Evolutionary conservation across 1,140 invertebrate genomes (phyloP).

Genomic region (Aphidius ervi): DNA sequence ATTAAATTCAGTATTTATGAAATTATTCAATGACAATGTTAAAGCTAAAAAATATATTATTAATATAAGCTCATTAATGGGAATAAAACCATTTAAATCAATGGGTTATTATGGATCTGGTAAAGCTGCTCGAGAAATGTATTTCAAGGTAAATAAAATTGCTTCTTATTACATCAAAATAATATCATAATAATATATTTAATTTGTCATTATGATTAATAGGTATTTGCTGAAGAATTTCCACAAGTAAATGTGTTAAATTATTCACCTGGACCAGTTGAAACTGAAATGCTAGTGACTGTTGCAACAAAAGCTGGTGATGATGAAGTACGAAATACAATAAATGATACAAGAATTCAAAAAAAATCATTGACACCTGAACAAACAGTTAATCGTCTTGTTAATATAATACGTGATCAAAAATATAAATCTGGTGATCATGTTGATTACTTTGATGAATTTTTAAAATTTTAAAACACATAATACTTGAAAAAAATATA

Average conservation of each 20-base stretch:
- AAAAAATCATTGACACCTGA: slow-evolving; percentile 70
- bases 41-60: slow-evolving; percentile 62
- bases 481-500: not conserved
- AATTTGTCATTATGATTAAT: not conserved
- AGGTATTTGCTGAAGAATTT: slow-evolving; percentile 75
- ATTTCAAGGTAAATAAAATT: slow-evolving; percentile 63
- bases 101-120: slow-evolving; percentile 79
- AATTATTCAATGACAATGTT: slow-evolving; percentile 49
- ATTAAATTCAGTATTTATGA: slow-evolving; percentile 74
- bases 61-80: slow-evolving; percentile 85
- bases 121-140: slow-evolving; percentile 90
- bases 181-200: not conserved
- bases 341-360: slow-evolving; percentile 56
- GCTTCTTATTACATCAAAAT: too few relatives aligned
- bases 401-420: slow-evolving; percentile 66
- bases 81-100: slow-evolving; percentile 69
- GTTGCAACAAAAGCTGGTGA: slow-evolving; percentile 60
- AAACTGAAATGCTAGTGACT: slow-evolving; percentile 83
- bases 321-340: slow-evolving; percentile 58
- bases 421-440: slow-evolving; percentile 78
- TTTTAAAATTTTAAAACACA: slow-evolving; percentile 21
- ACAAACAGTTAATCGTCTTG: slow-evolving; percentile 71
- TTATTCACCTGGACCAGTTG: slow-evolving; percentile 90
- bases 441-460: slow-evolving; percentile 79
- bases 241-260: slow-evolving; percentile 73